Percentiles rank a stretch among this genome's conserved stretches.
Conservation (phyloP, 2,797 vertebrate genomes). For the Falco novaeseelandiae region DNA sequence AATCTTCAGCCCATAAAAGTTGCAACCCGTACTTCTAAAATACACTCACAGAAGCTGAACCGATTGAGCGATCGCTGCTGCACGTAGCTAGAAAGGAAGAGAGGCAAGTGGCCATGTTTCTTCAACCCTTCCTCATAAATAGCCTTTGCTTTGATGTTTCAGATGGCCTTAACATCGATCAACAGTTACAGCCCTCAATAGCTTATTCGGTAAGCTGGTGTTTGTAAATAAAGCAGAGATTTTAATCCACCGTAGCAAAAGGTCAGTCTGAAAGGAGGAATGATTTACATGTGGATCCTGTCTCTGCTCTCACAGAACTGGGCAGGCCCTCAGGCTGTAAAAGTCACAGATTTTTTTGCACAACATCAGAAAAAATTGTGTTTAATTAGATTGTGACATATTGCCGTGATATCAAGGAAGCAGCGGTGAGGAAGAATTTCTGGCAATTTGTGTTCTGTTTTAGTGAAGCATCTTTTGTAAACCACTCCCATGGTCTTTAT, state of each 20-base stretch:
- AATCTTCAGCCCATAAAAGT: conserved; percentile 12
- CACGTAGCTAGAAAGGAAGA: background rate
- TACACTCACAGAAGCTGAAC: background rate
- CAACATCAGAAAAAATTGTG: background rate
- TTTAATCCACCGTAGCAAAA: background rate
- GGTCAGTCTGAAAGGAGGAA: background rate
- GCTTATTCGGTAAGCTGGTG: background rate
- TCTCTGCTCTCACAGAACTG: background rate
- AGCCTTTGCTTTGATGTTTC: conserved; percentile 37
- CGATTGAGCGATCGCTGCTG: background rate
- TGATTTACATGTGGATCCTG: background rate
- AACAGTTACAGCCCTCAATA: background rate
- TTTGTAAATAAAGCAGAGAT: conserved; percentile 29
- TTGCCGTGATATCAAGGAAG: background rate
- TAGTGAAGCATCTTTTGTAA: background rate
- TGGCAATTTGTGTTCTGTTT: background rate
- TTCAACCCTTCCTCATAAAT: background rate
- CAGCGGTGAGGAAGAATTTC: background rate
- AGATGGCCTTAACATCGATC: background rate
- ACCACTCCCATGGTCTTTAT: background rate
- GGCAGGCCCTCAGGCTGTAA: background rate
- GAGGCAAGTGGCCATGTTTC: background rate
- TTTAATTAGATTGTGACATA: background rate
- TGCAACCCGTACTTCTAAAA: background rate
- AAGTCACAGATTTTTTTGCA: background rate